Percentiles rank a stretch among this genome's conserved stretches.
Evolutionary conservation across 2,113 vertebrate species (phyloP).

Genomic region (Brachyhypopomus gauderio): DNA sequence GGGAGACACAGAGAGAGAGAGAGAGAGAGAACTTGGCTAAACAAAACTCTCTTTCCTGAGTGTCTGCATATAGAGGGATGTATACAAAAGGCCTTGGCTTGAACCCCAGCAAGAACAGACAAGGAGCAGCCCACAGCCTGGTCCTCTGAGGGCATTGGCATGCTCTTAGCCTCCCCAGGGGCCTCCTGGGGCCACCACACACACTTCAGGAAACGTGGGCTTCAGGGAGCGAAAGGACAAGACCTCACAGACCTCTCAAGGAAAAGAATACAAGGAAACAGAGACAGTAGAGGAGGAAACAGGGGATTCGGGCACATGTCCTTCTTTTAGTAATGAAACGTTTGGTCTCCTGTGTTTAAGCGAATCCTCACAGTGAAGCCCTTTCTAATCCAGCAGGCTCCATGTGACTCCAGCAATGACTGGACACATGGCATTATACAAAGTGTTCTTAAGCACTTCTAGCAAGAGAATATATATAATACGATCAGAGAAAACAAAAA

Average conservation of each 20-base stretch:
- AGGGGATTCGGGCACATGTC: background rate
- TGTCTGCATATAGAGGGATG: background rate
- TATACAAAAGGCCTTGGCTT: background rate
- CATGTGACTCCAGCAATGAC: conserved; percentile 8
- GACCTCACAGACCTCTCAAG: conserved; percentile 1
- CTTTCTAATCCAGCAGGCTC: conserved; percentile 35
- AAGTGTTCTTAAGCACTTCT: conserved; percentile 29
- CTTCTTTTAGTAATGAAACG: conserved; percentile 12
- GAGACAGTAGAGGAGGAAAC: conserved; percentile 1
- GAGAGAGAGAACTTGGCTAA: background rate
- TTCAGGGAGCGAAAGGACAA: conserved; percentile 31
- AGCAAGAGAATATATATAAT: conserved; percentile 53
- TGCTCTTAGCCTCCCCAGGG: background rate
- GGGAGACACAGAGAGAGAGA: background rate
- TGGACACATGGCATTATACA: conserved; percentile 11
- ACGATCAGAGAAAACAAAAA: conserved; percentile 43
- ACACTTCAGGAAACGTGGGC: conserved; percentile 23
- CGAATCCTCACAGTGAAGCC: conserved; percentile 18
- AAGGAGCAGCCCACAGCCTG: background rate
- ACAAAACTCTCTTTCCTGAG: conserved; percentile 4
- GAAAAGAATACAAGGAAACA: conserved; percentile 7
- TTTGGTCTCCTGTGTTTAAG: background rate
- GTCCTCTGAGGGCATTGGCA: background rate
- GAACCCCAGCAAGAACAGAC: background rate
- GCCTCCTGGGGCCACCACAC: background rate